Conservation (phyloP, 2,113 vertebrate genomes). For the Chionodraco myersi region DNA sequence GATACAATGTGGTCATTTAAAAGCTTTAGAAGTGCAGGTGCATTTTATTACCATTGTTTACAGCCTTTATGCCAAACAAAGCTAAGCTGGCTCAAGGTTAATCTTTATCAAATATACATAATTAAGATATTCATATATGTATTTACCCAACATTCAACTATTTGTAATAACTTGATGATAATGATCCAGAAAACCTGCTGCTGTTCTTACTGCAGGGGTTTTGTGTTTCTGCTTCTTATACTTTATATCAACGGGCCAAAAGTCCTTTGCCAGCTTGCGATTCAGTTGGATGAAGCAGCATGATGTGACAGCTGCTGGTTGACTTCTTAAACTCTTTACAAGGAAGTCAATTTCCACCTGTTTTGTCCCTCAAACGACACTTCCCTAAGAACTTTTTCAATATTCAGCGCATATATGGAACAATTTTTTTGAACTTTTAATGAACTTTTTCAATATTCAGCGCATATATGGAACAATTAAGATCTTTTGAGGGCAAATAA, state of each 20-base stretch:
- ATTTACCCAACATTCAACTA: neutral
- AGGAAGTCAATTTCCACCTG: conserved; percentile 44
- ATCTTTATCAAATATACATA: neutral
- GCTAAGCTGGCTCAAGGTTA: neutral
- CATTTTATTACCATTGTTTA: neutral
- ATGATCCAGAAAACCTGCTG: no score
- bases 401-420: conserved; percentile 13
- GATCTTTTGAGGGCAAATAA: conserved; percentile 39
- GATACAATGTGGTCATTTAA: no score
- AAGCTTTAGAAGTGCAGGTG: no score
- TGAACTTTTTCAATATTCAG: conserved; percentile 38
- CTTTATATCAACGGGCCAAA: neutral
- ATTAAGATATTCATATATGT: neutral
- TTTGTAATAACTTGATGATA: neutral
- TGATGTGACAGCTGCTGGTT: conserved; percentile 32
- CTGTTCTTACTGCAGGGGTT: no score
- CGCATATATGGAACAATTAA: conserved; percentile 11
- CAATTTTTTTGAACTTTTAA: conserved; percentile 20
- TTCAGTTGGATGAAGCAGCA: conserved; percentile 31
- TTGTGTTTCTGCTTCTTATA: no score
- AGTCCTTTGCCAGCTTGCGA: conserved; percentile 11
- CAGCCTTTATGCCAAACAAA: neutral
- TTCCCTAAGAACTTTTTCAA: conserved; percentile 33
- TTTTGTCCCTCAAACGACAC: neutral
- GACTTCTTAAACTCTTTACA: conserved; percentile 32